Percentiles rank a stretch among this genome's conserved stretches.
phyloP scores from a whole-genome alignment of 2,888 invertebrate species.

The Idaea biselata region DNA sequence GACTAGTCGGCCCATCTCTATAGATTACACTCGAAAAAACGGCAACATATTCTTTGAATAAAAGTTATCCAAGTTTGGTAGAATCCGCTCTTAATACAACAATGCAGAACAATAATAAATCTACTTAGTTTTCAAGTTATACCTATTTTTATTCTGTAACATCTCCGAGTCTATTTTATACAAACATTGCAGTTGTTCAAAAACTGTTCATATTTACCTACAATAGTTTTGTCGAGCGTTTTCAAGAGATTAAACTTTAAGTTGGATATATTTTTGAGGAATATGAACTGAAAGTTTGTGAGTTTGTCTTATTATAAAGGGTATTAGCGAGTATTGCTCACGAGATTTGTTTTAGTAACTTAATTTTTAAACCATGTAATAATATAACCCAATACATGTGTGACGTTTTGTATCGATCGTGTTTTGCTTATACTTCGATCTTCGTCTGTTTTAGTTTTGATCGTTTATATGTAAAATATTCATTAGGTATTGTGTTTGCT shows the following conservation, averaged over 20 bases:
- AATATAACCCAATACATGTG: too few relatives aligned
- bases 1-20: too few relatives aligned
- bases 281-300: constrained; percentile 60
- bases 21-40: too few relatives aligned
- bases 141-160: constrained; percentile 5
- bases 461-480: too few relatives aligned
- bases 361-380: not conserved
- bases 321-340: not conserved
- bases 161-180: constrained; percentile 6
- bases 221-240: constrained; percentile 64
- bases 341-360: not conserved
- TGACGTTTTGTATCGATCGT: too few relatives aligned
- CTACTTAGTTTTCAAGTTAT: not conserved
- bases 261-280: constrained; percentile 72
- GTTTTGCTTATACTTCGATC: too few relatives aligned
- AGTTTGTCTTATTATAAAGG: not conserved
- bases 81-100: constrained; percentile 20
- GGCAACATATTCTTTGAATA: too few relatives aligned
- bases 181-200: constrained; percentile 45
- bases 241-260: constrained; percentile 74
- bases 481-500: too few relatives aligned
- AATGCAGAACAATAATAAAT: not conserved
- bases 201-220: constrained; percentile 53
- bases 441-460: too few relatives aligned
- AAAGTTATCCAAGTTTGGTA: too few relatives aligned